Base-by-base conservation (phyloP, 2,113 vertebrate species). In the Holacanthus passer region DNA sequence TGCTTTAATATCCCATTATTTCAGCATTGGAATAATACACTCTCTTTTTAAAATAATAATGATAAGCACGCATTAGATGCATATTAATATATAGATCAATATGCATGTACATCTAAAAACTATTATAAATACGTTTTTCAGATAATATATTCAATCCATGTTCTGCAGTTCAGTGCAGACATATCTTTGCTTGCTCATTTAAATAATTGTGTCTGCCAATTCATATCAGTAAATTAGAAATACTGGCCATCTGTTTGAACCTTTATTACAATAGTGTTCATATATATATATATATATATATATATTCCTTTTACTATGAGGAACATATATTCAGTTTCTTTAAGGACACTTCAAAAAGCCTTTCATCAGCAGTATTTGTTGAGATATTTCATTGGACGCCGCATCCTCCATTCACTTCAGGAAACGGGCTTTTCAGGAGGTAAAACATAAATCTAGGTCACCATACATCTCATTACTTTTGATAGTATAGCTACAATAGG, bases 371-470 rank as follows among this genome's bases (percentile, higher is more conserved):
- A 67, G 12, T 78, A 48, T 73, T 70, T 74, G 65, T 31, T 24
- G 29, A 62, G 20, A 53, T 10, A n/a, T 63, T 74, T 55, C 20
- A 68, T 59, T 1, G 3, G 50, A 27, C 12, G 0, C 14, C 1
- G 11, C n/a, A 11, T 11, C 35, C 3, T 64, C 29, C 14, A 16
- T 73, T 82, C 22, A 59, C 45, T 52, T 82, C 27, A 52, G 35
- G 50, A 69, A 60, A 71, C 16, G 19, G 27, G 50, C 27, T 74
- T 64, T 64, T 79, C 29, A 60, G 52, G 59, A 41, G 59, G 52
- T 72, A 69, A 77, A 87, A 75, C 41, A 71, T 43, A 50, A 76
- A 79, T 87, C 69, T 86, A 82, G 81, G 77, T 88, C 82, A 85
- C 52, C 39, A n/a, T 89, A 75, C 64, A 80, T 62, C 39, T 79